These are phyloP conservation scores for Drosophila cracens DNA, from an alignment of 2,888 invertebrate species.

Conservation along the genomic window DNA sequence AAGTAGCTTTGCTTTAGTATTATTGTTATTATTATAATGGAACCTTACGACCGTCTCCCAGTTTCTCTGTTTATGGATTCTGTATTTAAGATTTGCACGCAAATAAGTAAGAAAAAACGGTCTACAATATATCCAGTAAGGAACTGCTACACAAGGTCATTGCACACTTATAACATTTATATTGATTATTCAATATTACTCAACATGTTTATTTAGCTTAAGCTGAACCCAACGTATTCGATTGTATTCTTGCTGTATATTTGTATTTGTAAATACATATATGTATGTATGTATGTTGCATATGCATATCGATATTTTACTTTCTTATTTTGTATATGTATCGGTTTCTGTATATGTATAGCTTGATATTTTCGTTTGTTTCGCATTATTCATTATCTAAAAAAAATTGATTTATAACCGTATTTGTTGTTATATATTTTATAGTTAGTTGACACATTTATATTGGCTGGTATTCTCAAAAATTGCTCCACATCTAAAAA, in stretches of 20 bases:
- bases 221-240: background rate
- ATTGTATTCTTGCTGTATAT: conserved; percentile 7
- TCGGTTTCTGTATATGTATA: conserved; percentile 20
- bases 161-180: conserved; percentile 15
- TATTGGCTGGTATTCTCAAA: conserved; percentile 25
- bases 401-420: conserved; percentile 9
- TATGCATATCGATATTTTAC: conserved; percentile 2
- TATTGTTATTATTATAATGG: conserved; percentile 30
- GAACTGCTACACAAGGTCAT: conserved; percentile 20
- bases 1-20: conserved; percentile 1
- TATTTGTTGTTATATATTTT: conserved; percentile 1
- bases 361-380: conserved; percentile 15
- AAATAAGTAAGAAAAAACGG: conserved; percentile 2
- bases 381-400: conserved; percentile 3
- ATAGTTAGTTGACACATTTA: conserved; percentile 22
- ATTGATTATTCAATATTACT: background rate
- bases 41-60: conserved; percentile 58
- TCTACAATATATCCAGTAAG: conserved; percentile 10
- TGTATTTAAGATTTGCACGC: conserved; percentile 7
- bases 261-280: conserved; percentile 14
- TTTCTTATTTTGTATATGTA: conserved; percentile 7
- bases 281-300: background rate
- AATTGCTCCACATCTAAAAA: conserved; percentile 52
- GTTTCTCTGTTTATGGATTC: conserved; percentile 12
- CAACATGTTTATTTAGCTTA: background rate